Evolutionary conservation across 1,140 invertebrate genomes (phyloP), one percentile per base, ranked within the genome.

Genomic region (Teleopsis dalmanni): DNA sequence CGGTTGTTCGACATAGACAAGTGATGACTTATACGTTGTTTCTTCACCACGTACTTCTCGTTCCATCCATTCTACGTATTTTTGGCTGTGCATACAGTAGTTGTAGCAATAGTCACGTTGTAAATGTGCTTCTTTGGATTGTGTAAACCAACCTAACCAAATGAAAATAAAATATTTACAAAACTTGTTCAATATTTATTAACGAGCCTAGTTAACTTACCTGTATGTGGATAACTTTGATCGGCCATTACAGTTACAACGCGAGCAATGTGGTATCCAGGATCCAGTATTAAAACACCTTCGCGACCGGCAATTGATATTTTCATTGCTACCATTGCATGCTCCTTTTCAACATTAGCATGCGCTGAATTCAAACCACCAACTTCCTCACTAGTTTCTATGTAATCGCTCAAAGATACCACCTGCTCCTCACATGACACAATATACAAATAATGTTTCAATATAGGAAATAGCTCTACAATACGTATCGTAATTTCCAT

Each of bases 401-500:
- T 77, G 57, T 88, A 88, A 25, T 77, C 76, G n/a, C 75, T 67
- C 35, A 82, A 74, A 38, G 82, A 77, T 34, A 78, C 81, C 48
- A 89, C 84, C 38, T 82, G 83, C 72, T 95, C 91, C 73, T 94
- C 91, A 60, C 89, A 94, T 13, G 90, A 93, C 27, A 85, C 84
- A 56, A 93, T 73, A 58, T 81, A 87, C 45, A 85, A 76, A 57
- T 80, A 78, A 43, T 76, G 75, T 9, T 73, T 74, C 53, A 88
- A 72, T 43, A 81, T 79, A n/a, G 83, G 79, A 56, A 80, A 83
- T 55, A 77, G 76, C 41, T 75, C 69, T 35, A 73, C 70, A 34
- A 85, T 72, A 48, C 80, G 74, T 38, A 76, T 68, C 54, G 89
- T 74, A 53, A 93, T 73, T 71, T 91, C 87, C 52, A 90, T 77